Percentiles rank a stretch among this genome's conserved stretches.
phyloP scores from a whole-genome alignment of 2,797 vertebrate species.

The Aeoliscus strigatus region DNA sequence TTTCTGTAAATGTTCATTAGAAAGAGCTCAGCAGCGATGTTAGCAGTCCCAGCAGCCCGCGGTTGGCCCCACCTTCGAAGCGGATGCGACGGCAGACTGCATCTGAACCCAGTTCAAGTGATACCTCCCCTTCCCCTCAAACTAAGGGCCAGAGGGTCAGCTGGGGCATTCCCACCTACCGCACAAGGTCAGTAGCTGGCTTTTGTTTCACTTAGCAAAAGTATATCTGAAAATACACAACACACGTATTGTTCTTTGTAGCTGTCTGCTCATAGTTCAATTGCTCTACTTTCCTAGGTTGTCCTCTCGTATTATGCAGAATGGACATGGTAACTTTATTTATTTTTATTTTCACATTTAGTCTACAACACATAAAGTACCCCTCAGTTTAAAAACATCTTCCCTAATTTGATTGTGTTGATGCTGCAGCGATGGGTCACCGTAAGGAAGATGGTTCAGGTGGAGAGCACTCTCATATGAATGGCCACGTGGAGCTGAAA shows the following conservation, averaged over 20 bases:
- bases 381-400: neutral
- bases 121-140: constrained; percentile 89
- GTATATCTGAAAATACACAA: neutral
- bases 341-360: too few species aligned
- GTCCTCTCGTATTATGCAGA: constrained; percentile 90
- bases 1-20: constrained; percentile 59
- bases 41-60: constrained; percentile 86
- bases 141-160: constrained; percentile 87
- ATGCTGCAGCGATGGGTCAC: constrained; percentile 82
- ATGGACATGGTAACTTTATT: constrained; percentile 93
- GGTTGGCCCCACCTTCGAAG: constrained; percentile 88
- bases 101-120: constrained; percentile 90
- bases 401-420: constrained; percentile 16
- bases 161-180: constrained; percentile 88
- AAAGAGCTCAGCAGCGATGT: constrained; percentile 89
- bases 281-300: constrained; percentile 81
- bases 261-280: too few species aligned
- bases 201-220: neutral
- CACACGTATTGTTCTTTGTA: too few species aligned
- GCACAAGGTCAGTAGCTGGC: constrained; percentile 81
- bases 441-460: constrained; percentile 86
- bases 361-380: too few species aligned
- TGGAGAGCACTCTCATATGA: constrained; percentile 90
- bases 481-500: constrained; percentile 93
- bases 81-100: constrained; percentile 86